phyloP scores from a whole-genome alignment of 92 coral and sea anemone genomes.

The Palythoa heliodiscus region DNA sequence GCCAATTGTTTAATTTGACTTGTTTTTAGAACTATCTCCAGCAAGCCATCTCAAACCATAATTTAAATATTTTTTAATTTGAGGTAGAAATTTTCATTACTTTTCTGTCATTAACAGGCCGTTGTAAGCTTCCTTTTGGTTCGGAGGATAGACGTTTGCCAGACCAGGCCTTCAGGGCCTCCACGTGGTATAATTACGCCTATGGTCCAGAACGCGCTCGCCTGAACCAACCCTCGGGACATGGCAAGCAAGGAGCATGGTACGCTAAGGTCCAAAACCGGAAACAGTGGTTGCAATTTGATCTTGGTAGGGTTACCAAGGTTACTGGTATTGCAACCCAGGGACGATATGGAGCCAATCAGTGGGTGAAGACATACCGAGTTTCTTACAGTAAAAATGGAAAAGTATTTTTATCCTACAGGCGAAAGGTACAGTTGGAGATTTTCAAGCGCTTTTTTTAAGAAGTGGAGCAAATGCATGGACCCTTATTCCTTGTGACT shows the following conservation, averaged over 20 bases:
- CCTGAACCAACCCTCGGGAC: constrained; percentile 58
- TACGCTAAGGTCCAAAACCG: constrained; percentile 53
- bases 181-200: constrained; percentile 63
- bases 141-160: constrained; percentile 70
- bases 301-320: constrained; percentile 47
- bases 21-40: too few species aligned
- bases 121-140: constrained; percentile 76
- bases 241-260: constrained; percentile 80
- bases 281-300: constrained; percentile 68
- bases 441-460: too few species aligned
- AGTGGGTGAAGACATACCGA: constrained; percentile 65
- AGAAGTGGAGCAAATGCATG: too few species aligned
- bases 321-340: constrained; percentile 82
- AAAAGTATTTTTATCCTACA: constrained; percentile 9
- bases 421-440: constrained; percentile 32
- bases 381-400: constrained; percentile 42
- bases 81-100: background rate
- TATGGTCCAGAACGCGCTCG: constrained; percentile 85
- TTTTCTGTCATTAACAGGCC: constrained; percentile 42
- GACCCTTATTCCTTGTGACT: too few species aligned
- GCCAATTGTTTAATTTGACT: too few species aligned
- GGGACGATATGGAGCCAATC: constrained; percentile 65
- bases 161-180: constrained; percentile 62
- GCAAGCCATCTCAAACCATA: background rate
- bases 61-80: background rate